phyloP scores from a whole-genome alignment of 1,140 invertebrate genomes.

The Drosophila pallidifrons region DNA sequence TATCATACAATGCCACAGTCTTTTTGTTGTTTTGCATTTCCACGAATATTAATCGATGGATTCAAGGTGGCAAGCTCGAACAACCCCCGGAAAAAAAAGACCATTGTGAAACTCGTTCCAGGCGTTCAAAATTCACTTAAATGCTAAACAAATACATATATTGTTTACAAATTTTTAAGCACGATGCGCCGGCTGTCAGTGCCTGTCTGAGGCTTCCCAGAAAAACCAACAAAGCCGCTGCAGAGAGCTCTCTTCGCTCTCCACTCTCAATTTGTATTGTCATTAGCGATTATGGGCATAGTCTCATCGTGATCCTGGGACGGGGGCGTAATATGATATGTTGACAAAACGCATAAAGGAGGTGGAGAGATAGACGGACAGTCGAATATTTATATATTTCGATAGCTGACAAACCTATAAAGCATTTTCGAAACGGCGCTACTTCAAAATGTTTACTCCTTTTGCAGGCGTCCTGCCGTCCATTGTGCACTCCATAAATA shows the following conservation, averaged over 20 bases:
- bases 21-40: slow-evolving; percentile 17
- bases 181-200: slow-evolving; percentile 58
- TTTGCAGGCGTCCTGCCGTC: slow-evolving; percentile 43
- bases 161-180: slow-evolving; percentile 64
- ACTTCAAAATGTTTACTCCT: slow-evolving; percentile 83
- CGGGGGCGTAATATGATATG: slow-evolving; percentile 75
- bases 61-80: slow-evolving; percentile 42
- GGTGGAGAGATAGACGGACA: slow-evolving; percentile 18
- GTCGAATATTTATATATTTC: slow-evolving; percentile 5
- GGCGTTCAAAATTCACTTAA: slow-evolving; percentile 58
- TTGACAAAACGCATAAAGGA: slow-evolving; percentile 73
- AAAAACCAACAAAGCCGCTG: slow-evolving; percentile 69
- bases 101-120: background rate
- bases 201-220: slow-evolving; percentile 60
- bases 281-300: slow-evolving; percentile 76
- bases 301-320: slow-evolving; percentile 28
- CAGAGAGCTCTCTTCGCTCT: slow-evolving; percentile 5
- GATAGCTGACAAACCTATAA: slow-evolving; percentile 76
- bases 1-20: background rate
- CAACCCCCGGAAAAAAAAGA: slow-evolving; percentile 33
- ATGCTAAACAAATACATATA: slow-evolving; percentile 51
- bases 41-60: slow-evolving; percentile 66
- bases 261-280: slow-evolving; percentile 74
- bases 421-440: slow-evolving; percentile 73
- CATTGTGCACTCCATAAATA: slow-evolving; percentile 65